Percentiles rank a stretch among this genome's conserved stretches.
Conservation (phyloP, 2,888 invertebrate species). For the Athrips mouffetella region DNA sequence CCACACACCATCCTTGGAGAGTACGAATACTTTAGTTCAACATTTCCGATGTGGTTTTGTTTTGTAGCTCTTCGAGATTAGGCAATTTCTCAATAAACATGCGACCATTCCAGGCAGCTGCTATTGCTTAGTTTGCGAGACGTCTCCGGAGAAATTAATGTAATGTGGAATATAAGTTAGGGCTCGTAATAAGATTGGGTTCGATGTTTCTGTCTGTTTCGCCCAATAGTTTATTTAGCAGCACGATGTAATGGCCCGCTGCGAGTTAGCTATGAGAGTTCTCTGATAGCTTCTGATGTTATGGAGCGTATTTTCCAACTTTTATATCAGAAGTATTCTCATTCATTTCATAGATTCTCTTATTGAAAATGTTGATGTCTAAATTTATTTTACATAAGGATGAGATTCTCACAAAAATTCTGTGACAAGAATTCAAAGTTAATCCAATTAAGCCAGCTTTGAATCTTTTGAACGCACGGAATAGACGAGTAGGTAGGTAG, state of each 20-base stretch:
- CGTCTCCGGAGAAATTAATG: constrained; percentile 75
- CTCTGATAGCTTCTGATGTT: constrained; percentile 20
- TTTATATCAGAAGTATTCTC: constrained; percentile 1
- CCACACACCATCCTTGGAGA: constrained; percentile 70
- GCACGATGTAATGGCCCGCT: constrained; percentile 37
- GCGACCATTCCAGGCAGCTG: constrained; percentile 64
- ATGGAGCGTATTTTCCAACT: constrained; percentile 5
- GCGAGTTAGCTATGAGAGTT: constrained; percentile 27
- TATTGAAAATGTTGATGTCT: background rate
- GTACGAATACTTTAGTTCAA: constrained; percentile 76
- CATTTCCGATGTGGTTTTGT: constrained; percentile 76
- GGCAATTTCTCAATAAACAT: constrained; percentile 75
- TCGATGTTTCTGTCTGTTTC: constrained; percentile 61
- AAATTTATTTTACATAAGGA: background rate
- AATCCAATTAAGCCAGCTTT: constrained; percentile 61
- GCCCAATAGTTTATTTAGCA: constrained; percentile 52
- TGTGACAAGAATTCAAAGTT: constrained; percentile 22
- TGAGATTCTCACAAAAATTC: background rate
- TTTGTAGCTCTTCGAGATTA: constrained; percentile 76
- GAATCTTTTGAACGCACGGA: constrained; percentile 65
- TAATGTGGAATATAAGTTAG: constrained; percentile 69
- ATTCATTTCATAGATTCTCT: background rate
- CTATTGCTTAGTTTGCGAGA: constrained; percentile 66
- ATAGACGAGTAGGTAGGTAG: constrained; percentile 54
- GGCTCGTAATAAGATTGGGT: constrained; percentile 59